Evolutionary conservation across 2,113 vertebrate genomes (phyloP), one percentile per base, ranked within the genome.

Genomic region (Cygnus atratus): DNA sequence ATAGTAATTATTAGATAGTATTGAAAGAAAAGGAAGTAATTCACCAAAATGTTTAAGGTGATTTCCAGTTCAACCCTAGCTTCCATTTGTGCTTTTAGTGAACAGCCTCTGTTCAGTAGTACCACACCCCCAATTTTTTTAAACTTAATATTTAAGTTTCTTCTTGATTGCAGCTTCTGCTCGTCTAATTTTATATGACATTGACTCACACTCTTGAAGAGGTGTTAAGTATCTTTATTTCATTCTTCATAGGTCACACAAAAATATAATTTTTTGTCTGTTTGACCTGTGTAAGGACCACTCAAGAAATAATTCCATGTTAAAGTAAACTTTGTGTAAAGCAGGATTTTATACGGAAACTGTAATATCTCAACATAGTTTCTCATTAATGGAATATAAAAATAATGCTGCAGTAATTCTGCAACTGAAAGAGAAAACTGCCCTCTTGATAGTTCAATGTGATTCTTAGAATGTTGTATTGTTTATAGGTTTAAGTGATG

Each of bases 401-500:
- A 94, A 70, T 46, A 94, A 15, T 67, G 5, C 61, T 95, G 66
- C 39, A 35, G 44, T 92, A 79, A 89, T 97, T 97, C 68, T 77
- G 68, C 93, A 96, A 91, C 73, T 50, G 94, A 89, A 81, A 80
- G 58, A 86, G 46, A 79, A 94, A 95, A 73, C 44, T 90, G 54
- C 46, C 93, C 72, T 74, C 83, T 41, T 91, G 59, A 50, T 91
- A 59, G 55, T 86, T 94, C n/a, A 24, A 52, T 83, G 82, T 93
- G 91, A 65, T 93, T 94, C 92, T 93, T 95, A 84, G 71, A 93
- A 94, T 86, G 90, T 96, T 94, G 68, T 68, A 6, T 88, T 95
- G 76, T 95, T 97, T 97, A 73, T 93, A 89, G 91, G 95, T 96
- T 61, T 94, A 75, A 94, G 62, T 55, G 88, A 93, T 74, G 82